A percentile compares a stretch with the other conserved stretches of the same genome.
Evolutionary conservation across 2,797 vertebrate genomes (phyloP).

Genomic region (Thamnophis elegans): DNA sequence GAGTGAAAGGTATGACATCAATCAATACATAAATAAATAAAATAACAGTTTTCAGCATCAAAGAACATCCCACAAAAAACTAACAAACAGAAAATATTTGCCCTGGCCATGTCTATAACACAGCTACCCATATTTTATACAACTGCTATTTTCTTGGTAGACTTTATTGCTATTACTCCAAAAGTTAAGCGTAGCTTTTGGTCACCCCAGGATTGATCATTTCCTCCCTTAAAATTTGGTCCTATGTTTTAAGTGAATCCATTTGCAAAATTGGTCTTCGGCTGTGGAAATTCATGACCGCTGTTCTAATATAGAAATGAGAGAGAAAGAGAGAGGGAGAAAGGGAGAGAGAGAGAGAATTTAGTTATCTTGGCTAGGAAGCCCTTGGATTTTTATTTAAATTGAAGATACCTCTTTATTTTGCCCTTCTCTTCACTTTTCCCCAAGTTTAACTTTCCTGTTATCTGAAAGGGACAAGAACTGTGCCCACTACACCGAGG

Average conservation of each 20-base stretch:
- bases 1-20: not conserved
- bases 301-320: not conserved
- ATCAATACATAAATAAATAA: not conserved
- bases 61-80: not conserved
- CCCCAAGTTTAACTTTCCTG: not conserved
- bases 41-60: not conserved
- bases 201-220: not conserved
- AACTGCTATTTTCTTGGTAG: not conserved
- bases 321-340: not conserved
- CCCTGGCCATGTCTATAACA: not conserved
- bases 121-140: not conserved
- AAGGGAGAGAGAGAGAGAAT: not conserved
- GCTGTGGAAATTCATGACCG: not conserved
- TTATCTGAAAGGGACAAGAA: not conserved
- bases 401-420: not conserved
- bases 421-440: not conserved
- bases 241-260: not conserved
- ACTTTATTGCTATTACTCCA: not conserved
- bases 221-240: not conserved
- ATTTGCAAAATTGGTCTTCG: not conserved
- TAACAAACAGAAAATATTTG: not conserved
- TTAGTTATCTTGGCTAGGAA: not conserved
- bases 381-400: not conserved
- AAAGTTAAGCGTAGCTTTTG: not conserved
- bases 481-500: not conserved